Evolutionary conservation across 2,113 vertebrate genomes (phyloP).

Genomic region (Mastomys natalensis): DNA sequence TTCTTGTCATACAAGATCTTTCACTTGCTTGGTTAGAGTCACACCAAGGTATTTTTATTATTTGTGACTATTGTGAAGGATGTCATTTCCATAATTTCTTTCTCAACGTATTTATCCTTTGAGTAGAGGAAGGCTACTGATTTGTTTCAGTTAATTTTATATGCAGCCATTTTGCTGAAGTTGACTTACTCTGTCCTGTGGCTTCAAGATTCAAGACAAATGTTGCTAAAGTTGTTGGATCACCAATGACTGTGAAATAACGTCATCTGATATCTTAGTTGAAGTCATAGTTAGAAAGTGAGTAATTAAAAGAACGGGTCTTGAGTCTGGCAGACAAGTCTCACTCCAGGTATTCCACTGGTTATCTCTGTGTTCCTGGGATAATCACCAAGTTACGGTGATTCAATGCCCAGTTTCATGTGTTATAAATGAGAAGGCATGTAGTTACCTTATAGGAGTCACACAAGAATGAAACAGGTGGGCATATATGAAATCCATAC

Average conservation of each 20-base stretch:
- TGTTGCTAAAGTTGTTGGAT: neutral
- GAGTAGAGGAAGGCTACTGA: too few relatives aligned
- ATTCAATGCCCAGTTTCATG: neutral
- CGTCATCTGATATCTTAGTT: neutral
- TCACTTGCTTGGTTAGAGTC: too few relatives aligned
- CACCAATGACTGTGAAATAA: constrained; percentile 27
- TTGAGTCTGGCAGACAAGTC: neutral
- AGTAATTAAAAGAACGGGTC: neutral
- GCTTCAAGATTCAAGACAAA: constrained; percentile 78
- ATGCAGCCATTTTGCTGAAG: too few relatives aligned
- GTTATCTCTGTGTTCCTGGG: neutral
- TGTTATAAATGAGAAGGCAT: neutral
- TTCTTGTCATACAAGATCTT: too few relatives aligned
- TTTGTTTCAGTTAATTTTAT: too few relatives aligned
- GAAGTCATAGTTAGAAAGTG: neutral
- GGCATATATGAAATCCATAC: neutral
- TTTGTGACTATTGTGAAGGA: too few relatives aligned
- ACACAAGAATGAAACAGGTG: neutral
- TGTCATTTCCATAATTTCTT: too few relatives aligned
- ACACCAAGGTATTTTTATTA: too few relatives aligned
- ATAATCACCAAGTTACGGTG: neutral
- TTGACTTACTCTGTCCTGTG: constrained; percentile 63
- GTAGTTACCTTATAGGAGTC: neutral
- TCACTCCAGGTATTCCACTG: neutral
- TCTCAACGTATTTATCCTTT: too few relatives aligned